phyloP scores from a whole-genome alignment of 2,113 vertebrate genomes.

The Machaerirhynchus nigripectus region DNA sequence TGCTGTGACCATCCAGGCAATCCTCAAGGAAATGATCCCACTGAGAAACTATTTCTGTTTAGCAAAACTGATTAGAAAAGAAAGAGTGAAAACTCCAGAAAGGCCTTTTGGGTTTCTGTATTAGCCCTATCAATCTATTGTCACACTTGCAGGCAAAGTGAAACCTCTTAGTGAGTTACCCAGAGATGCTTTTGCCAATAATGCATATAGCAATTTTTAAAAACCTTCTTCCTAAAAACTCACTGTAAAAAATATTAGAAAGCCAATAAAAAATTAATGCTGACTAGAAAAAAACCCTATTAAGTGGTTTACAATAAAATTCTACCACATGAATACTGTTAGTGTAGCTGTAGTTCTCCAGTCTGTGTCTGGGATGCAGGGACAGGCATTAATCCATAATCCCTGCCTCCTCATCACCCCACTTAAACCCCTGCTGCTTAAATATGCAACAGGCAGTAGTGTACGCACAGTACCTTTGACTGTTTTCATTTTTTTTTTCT shows the following conservation, averaged over 20 bases:
- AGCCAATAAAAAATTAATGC: background rate
- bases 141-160: background rate
- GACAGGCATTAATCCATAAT: background rate
- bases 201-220: background rate
- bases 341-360: background rate
- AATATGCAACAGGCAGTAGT: background rate
- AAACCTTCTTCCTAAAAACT: background rate
- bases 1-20: background rate
- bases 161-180: background rate
- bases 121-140: background rate
- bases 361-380: background rate
- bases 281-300: background rate
- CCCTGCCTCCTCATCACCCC: background rate
- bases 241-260: background rate
- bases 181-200: background rate
- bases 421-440: background rate
- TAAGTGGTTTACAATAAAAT: background rate
- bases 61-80: background rate
- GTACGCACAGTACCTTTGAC: background rate
- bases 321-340: background rate
- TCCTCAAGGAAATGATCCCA: background rate
- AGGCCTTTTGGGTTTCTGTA: background rate
- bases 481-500: background rate
- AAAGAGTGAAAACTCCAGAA: background rate
- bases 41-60: background rate